A percentile compares a stretch with the other conserved stretches of the same genome.
These are phyloP conservation scores for Strigamia transsilvanica DNA, from an alignment of 2,888 invertebrate species.

Conservation along the genomic window DNA sequence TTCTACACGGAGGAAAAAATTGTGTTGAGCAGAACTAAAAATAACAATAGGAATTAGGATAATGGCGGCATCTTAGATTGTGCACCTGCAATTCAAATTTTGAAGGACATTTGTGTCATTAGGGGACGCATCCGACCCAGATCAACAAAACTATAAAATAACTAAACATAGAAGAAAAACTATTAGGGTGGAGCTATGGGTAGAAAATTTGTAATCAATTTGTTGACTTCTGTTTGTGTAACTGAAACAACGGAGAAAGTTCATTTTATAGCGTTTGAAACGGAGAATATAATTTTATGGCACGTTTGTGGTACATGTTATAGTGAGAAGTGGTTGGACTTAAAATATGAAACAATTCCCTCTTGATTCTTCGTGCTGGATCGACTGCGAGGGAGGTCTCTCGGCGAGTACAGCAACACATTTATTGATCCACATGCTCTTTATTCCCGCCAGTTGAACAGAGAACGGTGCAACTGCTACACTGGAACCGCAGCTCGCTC, in stretches of 20 bases:
- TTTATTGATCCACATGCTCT: background rate
- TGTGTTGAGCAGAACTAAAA: no score
- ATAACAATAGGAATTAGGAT: no score
- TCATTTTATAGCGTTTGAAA: no score
- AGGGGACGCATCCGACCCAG: background rate
- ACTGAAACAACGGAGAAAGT: no score
- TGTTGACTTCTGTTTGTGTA: no score
- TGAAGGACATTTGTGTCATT: background rate
- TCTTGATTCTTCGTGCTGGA: background rate
- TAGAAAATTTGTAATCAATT: no score
- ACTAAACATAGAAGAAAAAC: background rate
- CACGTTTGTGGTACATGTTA: no score
- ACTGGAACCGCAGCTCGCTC: background rate
- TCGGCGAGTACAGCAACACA: background rate
- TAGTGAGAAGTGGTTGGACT: no score
- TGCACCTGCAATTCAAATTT: background rate
- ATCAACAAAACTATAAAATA: slow-evolving; percentile 17
- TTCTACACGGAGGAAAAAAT: no score
- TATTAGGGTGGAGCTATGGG: no score
- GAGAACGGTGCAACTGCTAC: slow-evolving; percentile 8
- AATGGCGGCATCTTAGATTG: no score
- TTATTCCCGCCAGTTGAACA: background rate
- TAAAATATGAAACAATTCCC: background rate
- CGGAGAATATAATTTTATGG: no score
- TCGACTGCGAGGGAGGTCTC: slow-evolving; percentile 11